phyloP scores from a whole-genome alignment of 2,113 vertebrate species.

The Silurus asotus region DNA sequence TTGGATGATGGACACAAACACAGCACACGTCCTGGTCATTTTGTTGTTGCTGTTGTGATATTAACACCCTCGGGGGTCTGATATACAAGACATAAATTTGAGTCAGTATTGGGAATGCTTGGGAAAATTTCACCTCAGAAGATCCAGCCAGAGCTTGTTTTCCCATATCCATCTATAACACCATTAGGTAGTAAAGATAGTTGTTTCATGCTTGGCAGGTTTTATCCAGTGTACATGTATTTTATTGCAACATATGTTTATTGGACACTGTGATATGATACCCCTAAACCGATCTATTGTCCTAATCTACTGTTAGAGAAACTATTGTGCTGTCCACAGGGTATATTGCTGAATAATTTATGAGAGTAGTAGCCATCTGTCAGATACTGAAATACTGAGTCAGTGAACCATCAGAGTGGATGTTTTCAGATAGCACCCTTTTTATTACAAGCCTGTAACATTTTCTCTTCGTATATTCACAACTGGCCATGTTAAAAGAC shows the following conservation, averaged over 20 bases:
- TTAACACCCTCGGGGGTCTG: background rate
- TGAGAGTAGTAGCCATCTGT: slow-evolving; percentile 42
- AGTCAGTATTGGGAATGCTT: background rate
- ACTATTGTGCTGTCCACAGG: slow-evolving; percentile 39
- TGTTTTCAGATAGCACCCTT: background rate
- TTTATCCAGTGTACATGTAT: background rate
- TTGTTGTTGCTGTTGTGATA: background rate
- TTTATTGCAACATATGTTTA: slow-evolving; percentile 27
- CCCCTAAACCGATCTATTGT: slow-evolving; percentile 13
- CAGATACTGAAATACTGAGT: slow-evolving; percentile 32
- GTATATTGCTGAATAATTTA: slow-evolving; percentile 50
- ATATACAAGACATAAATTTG: background rate
- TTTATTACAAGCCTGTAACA: background rate
- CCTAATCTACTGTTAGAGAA: slow-evolving; percentile 32
- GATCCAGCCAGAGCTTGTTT: background rate
- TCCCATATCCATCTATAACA: background rate
- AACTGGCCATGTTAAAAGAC: background rate
- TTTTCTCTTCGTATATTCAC: background rate
- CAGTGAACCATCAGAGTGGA: slow-evolving; percentile 5
- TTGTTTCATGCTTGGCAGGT: slow-evolving; percentile 22
- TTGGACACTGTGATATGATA: slow-evolving; percentile 19
- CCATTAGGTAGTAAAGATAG: background rate
- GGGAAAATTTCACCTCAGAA: background rate
- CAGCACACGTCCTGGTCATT: background rate
- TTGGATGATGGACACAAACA: background rate